phyloP scores from a whole-genome alignment of 2,888 invertebrate species.

The Drosophila phalerata region DNA sequence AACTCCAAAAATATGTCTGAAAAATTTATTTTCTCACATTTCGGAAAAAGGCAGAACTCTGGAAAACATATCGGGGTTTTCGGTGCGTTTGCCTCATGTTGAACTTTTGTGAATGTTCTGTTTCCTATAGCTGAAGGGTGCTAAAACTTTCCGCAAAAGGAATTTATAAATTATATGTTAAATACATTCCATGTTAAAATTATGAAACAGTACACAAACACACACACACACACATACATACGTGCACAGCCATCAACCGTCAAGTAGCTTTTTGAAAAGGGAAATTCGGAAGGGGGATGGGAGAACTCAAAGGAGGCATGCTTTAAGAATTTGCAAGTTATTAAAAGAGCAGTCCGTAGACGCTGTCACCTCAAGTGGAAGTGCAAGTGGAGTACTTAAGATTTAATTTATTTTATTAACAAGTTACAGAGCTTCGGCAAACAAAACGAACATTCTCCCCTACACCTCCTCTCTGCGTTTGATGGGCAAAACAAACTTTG shows the following conservation, averaged over 20 bases:
- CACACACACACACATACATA: not conserved
- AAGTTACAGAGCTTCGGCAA: conserved; percentile 24
- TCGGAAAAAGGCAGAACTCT: not conserved
- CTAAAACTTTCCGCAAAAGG: conserved; percentile 24
- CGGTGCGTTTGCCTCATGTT: not conserved
- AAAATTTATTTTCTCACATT: too few species aligned
- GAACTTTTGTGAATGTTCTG: conserved; percentile 31
- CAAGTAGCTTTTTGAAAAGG: not conserved
- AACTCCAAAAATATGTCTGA: too few species aligned
- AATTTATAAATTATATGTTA: conserved; percentile 57
- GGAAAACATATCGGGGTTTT: conserved; percentile 1
- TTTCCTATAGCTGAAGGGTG: conserved; percentile 7
- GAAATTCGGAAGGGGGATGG: not conserved
- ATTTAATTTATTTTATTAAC: conserved; percentile 65
- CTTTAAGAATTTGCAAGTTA: conserved; percentile 29
- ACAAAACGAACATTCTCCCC: not conserved
- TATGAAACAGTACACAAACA: conserved; percentile 4
- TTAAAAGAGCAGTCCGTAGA: conserved; percentile 24
- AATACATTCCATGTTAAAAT: conserved; percentile 49
- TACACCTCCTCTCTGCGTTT: not conserved
- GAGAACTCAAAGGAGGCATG: not conserved
- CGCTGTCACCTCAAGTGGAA: conserved; percentile 28
- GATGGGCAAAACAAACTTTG: conserved; percentile 29
- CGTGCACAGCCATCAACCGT: not conserved
- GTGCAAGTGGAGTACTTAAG: conserved; percentile 30